A percentile compares a stretch with the other conserved stretches of the same genome.
Conservation (phyloP, 1,140 invertebrate genomes). For the Periplaneta americana region DNA sequence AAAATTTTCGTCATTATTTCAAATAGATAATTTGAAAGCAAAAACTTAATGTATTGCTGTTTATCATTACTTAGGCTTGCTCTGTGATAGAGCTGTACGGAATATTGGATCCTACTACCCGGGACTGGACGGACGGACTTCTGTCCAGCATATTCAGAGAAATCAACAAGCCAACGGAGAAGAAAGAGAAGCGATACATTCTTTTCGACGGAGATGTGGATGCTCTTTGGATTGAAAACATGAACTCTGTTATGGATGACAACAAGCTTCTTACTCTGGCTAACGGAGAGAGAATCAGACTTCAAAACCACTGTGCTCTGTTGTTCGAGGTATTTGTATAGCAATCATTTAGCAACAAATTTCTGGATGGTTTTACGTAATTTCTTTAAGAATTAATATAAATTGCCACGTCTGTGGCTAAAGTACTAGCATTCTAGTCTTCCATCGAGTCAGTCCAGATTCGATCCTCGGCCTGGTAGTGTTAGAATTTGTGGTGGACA, state of each 20-base stretch:
- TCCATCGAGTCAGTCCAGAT: too few relatives aligned
- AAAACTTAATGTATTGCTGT: too few relatives aligned
- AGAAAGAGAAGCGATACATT: constrained; percentile 70
- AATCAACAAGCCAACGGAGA: constrained; percentile 65
- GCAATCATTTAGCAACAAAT: too few relatives aligned
- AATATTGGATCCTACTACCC: constrained; percentile 72
- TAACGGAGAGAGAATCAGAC: constrained; percentile 82
- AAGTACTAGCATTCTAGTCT: too few relatives aligned
- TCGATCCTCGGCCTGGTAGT: too few relatives aligned
- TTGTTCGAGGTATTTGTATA: constrained; percentile 82
- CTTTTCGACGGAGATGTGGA: constrained; percentile 92
- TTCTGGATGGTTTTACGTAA: too few relatives aligned
- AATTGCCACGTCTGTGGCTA: too few relatives aligned
- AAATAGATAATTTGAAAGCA: too few relatives aligned
- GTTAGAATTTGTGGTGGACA: too few relatives aligned
- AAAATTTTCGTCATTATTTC: too few relatives aligned
- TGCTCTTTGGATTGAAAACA: constrained; percentile 91
- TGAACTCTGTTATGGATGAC: constrained; percentile 96
- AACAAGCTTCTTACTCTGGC: constrained; percentile 83
- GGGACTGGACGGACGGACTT: constrained; percentile 90
- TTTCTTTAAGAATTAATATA: too few relatives aligned
- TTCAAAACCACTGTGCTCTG: constrained; percentile 74
- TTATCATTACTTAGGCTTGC: constrained; percentile 75
- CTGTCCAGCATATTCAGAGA: constrained; percentile 86
- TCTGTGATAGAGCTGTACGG: constrained; percentile 87